These are phyloP conservation scores for Lepidocyrtoides sp. DNA, from an alignment of 2,888 invertebrate species.

Conservation along the genomic window DNA sequence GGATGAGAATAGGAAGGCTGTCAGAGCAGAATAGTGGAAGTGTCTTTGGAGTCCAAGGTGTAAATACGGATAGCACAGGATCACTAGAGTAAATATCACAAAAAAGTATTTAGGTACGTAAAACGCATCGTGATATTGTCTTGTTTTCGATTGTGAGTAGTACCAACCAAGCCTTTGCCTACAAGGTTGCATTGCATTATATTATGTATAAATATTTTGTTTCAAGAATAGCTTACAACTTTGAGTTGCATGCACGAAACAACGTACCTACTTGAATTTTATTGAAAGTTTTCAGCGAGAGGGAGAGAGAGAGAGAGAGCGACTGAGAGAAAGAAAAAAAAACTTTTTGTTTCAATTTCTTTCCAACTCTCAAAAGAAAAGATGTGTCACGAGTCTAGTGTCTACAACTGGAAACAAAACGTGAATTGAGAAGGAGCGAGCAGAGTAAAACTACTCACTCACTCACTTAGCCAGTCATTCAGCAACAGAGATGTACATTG, in stretches of 20 bases:
- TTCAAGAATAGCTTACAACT: neutral
- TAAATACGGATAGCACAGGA: neutral
- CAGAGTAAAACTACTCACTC: neutral
- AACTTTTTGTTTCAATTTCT: slow-evolving; percentile 57
- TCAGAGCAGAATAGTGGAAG: neutral
- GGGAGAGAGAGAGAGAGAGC: too few species aligned
- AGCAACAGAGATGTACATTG: neutral
- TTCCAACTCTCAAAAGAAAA: slow-evolving; percentile 36
- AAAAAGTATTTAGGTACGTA: slow-evolving; percentile 5
- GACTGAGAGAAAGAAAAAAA: too few species aligned
- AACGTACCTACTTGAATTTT: neutral
- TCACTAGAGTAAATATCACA: neutral
- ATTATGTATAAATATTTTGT: neutral
- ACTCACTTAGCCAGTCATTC: slow-evolving; percentile 7
- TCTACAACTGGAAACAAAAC: slow-evolving; percentile 56
- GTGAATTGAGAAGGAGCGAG: neutral
- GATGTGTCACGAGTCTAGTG: slow-evolving; percentile 64
- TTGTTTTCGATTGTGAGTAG: neutral
- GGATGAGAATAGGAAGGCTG: slow-evolving; percentile 67
- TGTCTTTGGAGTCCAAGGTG: neutral
- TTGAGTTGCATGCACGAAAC: neutral
- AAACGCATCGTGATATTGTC: slow-evolving; percentile 21
- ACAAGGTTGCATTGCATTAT: neutral
- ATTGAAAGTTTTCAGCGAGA: slow-evolving; percentile 9
- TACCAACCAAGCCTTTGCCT: neutral